Evolutionary conservation across 2,113 vertebrate species (phyloP), one percentile per base, ranked within the genome.

Genomic region (Loxodonta africana): DNA sequence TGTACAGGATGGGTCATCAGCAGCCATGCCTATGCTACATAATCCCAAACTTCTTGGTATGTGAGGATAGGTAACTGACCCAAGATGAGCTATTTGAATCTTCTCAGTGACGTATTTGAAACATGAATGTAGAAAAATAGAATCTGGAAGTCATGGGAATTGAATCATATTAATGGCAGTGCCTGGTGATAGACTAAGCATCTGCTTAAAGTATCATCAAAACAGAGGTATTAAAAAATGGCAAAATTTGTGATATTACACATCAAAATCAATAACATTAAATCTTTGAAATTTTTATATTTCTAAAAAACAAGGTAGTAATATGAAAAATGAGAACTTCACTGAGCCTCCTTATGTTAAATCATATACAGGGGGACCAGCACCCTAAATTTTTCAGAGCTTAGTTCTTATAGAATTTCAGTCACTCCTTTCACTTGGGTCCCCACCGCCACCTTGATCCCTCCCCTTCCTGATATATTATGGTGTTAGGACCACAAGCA

Each of bases 221-320:
- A 90, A 8, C 37, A 94, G 67, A 89, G 81, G 60, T 20, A 51
- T 9, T 88, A 25, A 76, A 83, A 88, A 94, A 4, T 33, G 60
- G 30, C 28, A 63, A 81, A 62, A 23, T 71, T 48, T 51, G n/a
- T 83, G 44, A 46, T 37, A 63, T 6, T 63, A 8, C 48, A 92
- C 2, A n/a, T 92, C 48, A 65, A 69, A 78, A 67, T 51, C 71
- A 84, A 57, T 77, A 92, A 88, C 90, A 65, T 71, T 88, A 90
- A 73, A 44, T 80, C n/a, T 71, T 91, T 96, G 4, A 88, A 73
- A 67, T n/a, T 82, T 91, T 74, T 44, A 28, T 85, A 44, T 37
- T 96, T 92, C 41, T 44, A 78, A 67, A 83, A 57, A 53, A 11
- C 33, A 73, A 82, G 25, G 5, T 83, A 62, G n/a, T 84, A 85